Evolutionary conservation across 2,113 vertebrate species (phyloP), one percentile per base, ranked within the genome.

Genomic region (Callaeas wilsoni): DNA sequence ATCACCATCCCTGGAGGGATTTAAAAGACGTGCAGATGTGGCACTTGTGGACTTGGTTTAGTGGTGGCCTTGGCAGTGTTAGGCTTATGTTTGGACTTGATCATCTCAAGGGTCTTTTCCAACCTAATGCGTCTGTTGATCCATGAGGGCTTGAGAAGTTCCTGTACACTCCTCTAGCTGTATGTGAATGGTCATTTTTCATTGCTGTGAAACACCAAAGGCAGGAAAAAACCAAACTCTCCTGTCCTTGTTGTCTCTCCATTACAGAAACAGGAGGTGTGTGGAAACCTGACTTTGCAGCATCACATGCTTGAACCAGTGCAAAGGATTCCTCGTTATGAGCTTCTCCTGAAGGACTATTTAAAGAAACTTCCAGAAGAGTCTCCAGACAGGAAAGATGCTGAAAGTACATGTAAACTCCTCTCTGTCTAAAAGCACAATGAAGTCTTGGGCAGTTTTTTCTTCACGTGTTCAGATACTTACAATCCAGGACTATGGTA

Each of bases 271-370:
- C 98, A 99, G 90, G 99, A 99, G 16, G 98, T 99, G 60, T 99
- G 99, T 55, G 99, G 99, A 67, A 99, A 99, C 95, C 97, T 99
- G 97, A 99, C 99, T 0, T 91, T 99, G 93, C 99, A 99, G 97
- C 99, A 99, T 93, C 99, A 99, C 96, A 99, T 99, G 99, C 97
- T 99, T 84, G 99, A 99, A 94, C 99, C 99, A 0, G 99, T 99
- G 90, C 99, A 99, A 90, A 98, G 99, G 92, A 99, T 99, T 96
- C 99, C 99, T 57, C 99, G 99, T 75, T 99, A 99, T 0, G 99
- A 99, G 95, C 98, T 99, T 88, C 97, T 99, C 65, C 98, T 99
- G 81, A 99, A 98, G 94, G 99, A 99, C 98, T 99, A 99, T 94
- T 98, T 99, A 95, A 99, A 99, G 98, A 99, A 99, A 95, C 98